Evolutionary conservation across 2,113 vertebrate genomes (phyloP), one percentile per base, ranked within the genome.

Genomic region (Dasyornis broadbenti): DNA sequence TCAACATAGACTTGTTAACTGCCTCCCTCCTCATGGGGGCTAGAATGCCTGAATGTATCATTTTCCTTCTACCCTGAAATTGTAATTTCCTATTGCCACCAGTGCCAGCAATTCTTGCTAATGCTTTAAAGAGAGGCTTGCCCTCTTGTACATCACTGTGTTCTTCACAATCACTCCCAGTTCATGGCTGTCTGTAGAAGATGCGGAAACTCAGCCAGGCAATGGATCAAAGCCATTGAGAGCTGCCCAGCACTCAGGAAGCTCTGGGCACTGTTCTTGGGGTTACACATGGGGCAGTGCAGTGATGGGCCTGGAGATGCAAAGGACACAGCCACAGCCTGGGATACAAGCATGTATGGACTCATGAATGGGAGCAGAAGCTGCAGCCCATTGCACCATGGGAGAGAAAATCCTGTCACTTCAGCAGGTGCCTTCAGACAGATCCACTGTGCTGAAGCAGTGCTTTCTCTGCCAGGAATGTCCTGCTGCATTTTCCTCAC

Each of bases 1-100:
- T 77, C 0, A 0, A n/a, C n/a, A 26, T 19, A 26, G 21, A 31
- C 22, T 65, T 8, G 0, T 64, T 86, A 82, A 61, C 26, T 27
- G 39, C n/a, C 61, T 65, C 63, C 13, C 40, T 77, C 22, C 37
- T 83, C 59, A 13, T 0, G 0, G 49, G 15, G 21, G 45, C n/a
- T 42, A 3, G 3, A 64, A 89, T 4, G 19, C 31, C 75, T 60
- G 22, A 91, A 76, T 33, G n/a, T 9, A 7, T 35, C 2, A 73
- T 80, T 79, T 91, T 82, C 26, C 15, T 82, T 86, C 75, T 70
- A 50, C 31, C 30, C 70, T 66, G 39, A 92, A 88, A 88, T 88
- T 69, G 28, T 20, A 24, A 90, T 94, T 93, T 94, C 64, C 35
- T 59, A 7, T 26, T 88, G 50, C 64, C 65, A 78, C 10, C 35